These are phyloP conservation scores for Salpingus planirostris DNA, from an alignment of 2,888 invertebrate species.

Conservation along the genomic window DNA sequence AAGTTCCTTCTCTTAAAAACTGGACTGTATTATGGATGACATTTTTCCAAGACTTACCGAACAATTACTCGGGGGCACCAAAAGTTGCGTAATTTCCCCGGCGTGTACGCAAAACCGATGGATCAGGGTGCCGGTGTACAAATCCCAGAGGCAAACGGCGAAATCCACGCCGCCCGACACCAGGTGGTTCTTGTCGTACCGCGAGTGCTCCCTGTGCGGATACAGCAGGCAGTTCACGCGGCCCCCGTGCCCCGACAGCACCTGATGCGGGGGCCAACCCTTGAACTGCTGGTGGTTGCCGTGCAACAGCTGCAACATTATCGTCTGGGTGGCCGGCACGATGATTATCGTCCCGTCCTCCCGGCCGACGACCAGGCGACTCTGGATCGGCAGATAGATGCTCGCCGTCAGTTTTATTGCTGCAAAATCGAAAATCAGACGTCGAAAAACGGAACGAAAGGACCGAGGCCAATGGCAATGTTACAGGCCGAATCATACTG, in stretches of 20 bases:
- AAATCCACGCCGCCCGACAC: conserved; percentile 97
- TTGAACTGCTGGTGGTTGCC: conserved; percentile 76
- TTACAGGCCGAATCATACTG: too few species aligned
- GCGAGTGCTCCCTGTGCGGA: conserved; percentile 81
- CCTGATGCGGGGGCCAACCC: conserved; percentile 85
- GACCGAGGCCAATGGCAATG: too few species aligned
- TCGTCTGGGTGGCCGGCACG: conserved; percentile 90
- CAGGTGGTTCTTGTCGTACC: conserved; percentile 82
- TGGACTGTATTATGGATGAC: too few species aligned
- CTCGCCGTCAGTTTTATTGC: conserved; percentile 81
- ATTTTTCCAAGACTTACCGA: conserved; percentile 63
- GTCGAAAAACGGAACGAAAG: conserved; percentile 2
- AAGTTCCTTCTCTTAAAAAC: too few species aligned
- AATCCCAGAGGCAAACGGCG: conserved; percentile 93
- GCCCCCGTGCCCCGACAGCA: conserved; percentile 83
- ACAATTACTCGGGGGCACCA: conserved; percentile 89
- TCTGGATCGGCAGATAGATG: conserved; percentile 88
- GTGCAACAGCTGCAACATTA: conserved; percentile 84
- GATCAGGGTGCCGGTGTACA: conserved; percentile 78
- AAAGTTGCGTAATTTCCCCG: conserved; percentile 88
- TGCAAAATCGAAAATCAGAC: conserved; percentile 22
- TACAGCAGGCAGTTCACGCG: conserved; percentile 91
- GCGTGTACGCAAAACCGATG: conserved; percentile 97
- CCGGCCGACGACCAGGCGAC: conserved; percentile 86
- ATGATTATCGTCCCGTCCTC: conserved; percentile 95